Evolutionary conservation across 23 tunicate genomes (phyloP).

Genomic region (Corella eumyota): DNA sequence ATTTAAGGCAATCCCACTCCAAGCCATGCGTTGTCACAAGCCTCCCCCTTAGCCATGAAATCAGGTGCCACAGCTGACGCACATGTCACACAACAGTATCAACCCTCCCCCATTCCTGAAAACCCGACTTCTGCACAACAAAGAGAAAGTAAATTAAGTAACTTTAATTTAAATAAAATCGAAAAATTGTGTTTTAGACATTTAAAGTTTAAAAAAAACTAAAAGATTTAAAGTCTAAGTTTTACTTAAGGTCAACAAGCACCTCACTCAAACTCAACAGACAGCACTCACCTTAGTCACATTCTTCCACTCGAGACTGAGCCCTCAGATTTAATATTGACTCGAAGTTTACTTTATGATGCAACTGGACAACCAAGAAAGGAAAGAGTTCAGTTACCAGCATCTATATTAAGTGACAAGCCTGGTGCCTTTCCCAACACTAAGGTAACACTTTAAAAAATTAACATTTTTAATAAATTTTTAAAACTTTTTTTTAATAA

Average conservation of each 20-base stretch:
- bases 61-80: background rate
- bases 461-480: background rate
- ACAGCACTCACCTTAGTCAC: conserved; percentile 7
- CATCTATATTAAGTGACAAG: conserved; percentile 69
- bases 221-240: too few relatives aligned
- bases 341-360: conserved; percentile 71
- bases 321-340: conserved; percentile 47
- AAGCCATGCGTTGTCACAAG: conserved; percentile 25
- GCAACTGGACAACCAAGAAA: conserved; percentile 63
- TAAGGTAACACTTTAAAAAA: conserved; percentile 24
- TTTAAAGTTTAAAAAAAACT: background rate
- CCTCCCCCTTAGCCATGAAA: background rate
- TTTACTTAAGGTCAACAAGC: too few relatives aligned
- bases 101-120: conserved; percentile 88
- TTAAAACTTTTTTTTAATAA: background rate
- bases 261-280: conserved; percentile 5
- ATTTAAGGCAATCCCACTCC: conserved; percentile 71
- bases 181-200: too few relatives aligned
- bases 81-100: conserved; percentile 22
- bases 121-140: conserved; percentile 78
- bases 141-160: conserved; percentile 77
- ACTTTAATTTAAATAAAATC: too few relatives aligned
- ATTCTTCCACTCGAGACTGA: conserved; percentile 37
- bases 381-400: conserved; percentile 55
- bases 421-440: conserved; percentile 69